A percentile compares a stretch with the other conserved stretches of the same genome.
These are phyloP conservation scores for Chiloscyllium plagiosum DNA, from an alignment of 2,113 vertebrate species.

Conservation along the genomic window DNA sequence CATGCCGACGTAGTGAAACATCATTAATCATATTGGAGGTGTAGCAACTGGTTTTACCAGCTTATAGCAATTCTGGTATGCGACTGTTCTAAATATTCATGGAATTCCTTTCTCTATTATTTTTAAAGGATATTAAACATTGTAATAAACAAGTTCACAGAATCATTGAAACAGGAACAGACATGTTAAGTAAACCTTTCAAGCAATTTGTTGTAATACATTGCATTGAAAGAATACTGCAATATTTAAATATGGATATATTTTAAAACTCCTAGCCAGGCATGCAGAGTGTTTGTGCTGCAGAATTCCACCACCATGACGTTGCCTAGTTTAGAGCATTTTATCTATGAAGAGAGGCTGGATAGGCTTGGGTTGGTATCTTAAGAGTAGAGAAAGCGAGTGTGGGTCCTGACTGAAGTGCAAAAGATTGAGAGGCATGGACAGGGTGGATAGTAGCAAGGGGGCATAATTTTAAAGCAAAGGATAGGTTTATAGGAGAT, in stretches of 20 bases:
- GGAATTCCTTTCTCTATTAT: not conserved
- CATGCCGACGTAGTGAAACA: no score
- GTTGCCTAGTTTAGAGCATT: no score
- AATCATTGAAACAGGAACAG: not conserved
- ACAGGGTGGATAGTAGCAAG: no score
- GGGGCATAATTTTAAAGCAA: no score
- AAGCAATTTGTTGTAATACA: not conserved
- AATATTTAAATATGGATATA: not conserved
- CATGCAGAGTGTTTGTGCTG: not conserved
- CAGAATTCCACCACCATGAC: not conserved
- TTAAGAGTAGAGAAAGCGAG: no score
- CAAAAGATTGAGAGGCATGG: no score
- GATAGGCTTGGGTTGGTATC: no score
- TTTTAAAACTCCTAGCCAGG: not conserved
- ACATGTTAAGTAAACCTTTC: not conserved
- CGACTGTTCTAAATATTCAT: not conserved
- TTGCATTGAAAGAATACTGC: not conserved
- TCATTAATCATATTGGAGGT: not conserved
- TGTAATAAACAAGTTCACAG: not conserved
- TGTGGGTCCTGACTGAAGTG: no score
- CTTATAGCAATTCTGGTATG: not conserved
- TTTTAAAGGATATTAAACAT: not conserved
- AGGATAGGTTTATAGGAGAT: no score
- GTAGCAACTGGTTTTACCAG: not conserved
- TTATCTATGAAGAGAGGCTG: no score